Evolutionary conservation across 2,797 vertebrate genomes (phyloP).

Genomic region (Propithecus perrieri): DNA sequence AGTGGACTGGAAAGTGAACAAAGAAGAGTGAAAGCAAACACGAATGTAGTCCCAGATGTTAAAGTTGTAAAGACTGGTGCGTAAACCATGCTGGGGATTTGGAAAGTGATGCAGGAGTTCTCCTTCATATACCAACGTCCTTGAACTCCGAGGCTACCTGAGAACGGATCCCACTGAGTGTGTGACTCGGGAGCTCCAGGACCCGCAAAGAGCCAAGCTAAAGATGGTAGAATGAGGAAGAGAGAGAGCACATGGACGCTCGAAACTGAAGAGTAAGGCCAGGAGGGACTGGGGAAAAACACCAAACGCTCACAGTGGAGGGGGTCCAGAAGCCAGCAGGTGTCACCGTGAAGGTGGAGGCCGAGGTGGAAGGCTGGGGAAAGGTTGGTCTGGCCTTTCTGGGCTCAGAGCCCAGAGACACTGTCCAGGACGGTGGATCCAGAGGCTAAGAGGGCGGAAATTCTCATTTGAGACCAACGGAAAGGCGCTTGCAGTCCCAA

Average conservation of each 20-base stretch:
- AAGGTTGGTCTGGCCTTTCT: neutral
- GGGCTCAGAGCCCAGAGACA: neutral
- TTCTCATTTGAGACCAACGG: constrained; percentile 10
- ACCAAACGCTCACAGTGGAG: neutral
- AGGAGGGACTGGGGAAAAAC: neutral
- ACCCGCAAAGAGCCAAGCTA: neutral
- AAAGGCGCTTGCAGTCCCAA: neutral
- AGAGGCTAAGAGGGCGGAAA: neutral
- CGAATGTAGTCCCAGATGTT: neutral
- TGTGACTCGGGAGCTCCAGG: neutral
- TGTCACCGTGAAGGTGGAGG: neutral
- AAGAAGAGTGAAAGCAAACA: neutral
- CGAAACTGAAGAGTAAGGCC: neutral
- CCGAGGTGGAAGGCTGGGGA: neutral
- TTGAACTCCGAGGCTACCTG: neutral
- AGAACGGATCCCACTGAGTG: neutral
- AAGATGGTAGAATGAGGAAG: neutral
- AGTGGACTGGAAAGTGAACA: neutral
- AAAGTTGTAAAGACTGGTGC: neutral
- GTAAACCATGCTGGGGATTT: neutral
- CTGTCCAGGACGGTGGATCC: neutral
- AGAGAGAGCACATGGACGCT: neutral
- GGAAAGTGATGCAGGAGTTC: neutral
- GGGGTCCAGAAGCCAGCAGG: neutral
- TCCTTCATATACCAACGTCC: neutral